These are phyloP conservation scores for Lasioglossum oenotherae DNA, from an alignment of 2,888 invertebrate species.

Conservation along the genomic window DNA sequence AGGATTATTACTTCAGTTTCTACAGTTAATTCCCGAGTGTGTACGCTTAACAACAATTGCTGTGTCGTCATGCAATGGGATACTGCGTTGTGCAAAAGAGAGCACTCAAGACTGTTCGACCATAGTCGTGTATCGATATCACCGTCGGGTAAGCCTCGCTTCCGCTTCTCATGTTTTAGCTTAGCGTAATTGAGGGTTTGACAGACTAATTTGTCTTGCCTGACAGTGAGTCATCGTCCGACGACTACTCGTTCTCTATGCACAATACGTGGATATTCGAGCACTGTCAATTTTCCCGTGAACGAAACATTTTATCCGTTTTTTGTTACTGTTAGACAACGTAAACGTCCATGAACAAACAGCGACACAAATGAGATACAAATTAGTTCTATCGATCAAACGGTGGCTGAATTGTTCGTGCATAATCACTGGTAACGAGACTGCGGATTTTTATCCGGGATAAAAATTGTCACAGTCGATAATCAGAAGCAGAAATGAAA, in stretches of 20 bases:
- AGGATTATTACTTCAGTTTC: neutral
- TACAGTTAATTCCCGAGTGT: neutral
- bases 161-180: neutral
- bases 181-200: constrained; percentile 7
- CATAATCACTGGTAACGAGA: neutral
- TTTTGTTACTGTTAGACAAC: neutral
- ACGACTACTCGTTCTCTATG: neutral
- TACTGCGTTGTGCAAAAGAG: neutral
- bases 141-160: neutral
- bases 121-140: neutral
- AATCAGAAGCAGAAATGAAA: neutral
- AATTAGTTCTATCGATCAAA: neutral
- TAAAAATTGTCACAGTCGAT: neutral
- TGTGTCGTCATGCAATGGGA: neutral
- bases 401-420: neutral
- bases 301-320: neutral
- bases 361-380: neutral
- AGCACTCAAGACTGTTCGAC: neutral
- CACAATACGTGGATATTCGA: neutral
- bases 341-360: neutral
- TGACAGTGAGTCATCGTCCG: neutral
- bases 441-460: neutral
- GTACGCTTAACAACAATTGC: neutral
- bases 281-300: neutral
- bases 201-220: neutral